Base-by-base conservation (phyloP, 2,888 invertebrate genomes). In the Ellobium chinense region DNA sequence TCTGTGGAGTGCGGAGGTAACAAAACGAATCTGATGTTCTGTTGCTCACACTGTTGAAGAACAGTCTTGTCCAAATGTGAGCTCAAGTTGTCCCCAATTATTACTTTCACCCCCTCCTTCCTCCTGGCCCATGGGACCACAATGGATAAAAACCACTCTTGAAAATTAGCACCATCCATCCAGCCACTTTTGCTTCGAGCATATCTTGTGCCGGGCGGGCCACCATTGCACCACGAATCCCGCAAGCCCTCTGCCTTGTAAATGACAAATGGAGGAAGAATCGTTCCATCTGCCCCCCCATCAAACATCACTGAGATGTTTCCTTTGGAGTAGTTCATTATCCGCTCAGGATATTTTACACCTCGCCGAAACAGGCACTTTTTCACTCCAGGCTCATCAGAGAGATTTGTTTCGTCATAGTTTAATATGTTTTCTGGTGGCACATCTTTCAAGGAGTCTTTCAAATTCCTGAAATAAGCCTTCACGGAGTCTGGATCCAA, bases 151-250 rank as follows among this genome's bases (percentile, higher is more conserved):
- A 92, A 90, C 92, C 91, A 91, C 77, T 91, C 91, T 66, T 84
- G 82, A 82, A 92, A 91, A 56, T 73, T 76, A 3, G 56, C 31
- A 31, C 74, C 27, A 72, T 90, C 88, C 83, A 92, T 90, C 91
- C 91, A 91, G 1, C 90, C 93, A 65, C 89, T 90, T 70, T 83
- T 82, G 2, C 91, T 89, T 1, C 92, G 54, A 83, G 93, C 93
- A 83, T 93, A 94, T 7, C 91, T 69, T 4, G 80, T 89, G 62
- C 68, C 89, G 85, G 73, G 70, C 24, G 93, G 93, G 12, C 93
- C 93, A 69, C 90, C 90, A 83, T 86, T 84, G 5, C 86, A 89
- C 93, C 93, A 94, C 12, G 91, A 88, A 63, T 89, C 82, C 85
- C 91, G 93, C n/a, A 93, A 60, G 80, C 92, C 75, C 78, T 87